Conservation (phyloP, 2,888 invertebrate genomes). For the Pseudanteris insignis region DNA sequence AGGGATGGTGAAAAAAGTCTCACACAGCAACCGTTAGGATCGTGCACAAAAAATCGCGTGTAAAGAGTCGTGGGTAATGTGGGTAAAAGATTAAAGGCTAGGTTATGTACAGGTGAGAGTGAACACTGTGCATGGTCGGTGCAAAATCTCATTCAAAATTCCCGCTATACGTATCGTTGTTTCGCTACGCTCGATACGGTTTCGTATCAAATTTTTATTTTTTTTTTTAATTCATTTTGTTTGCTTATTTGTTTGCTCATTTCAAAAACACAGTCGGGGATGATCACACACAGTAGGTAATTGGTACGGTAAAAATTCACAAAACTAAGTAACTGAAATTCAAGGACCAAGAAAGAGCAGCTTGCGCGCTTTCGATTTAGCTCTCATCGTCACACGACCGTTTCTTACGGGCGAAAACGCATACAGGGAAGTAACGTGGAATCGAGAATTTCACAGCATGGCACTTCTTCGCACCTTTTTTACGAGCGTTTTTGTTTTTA, state of each 20-base stretch:
- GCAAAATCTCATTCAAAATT: slow-evolving; percentile 70
- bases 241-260: background rate
- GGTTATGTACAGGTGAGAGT: slow-evolving; percentile 44
- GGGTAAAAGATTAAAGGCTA: slow-evolving; percentile 13
- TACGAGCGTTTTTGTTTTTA: slow-evolving; percentile 44
- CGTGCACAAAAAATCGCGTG: no score
- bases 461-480: slow-evolving; percentile 56
- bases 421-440: slow-evolving; percentile 33
- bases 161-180: background rate
- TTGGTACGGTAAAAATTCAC: no score
- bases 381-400: slow-evolving; percentile 23
- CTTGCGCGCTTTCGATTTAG: slow-evolving; percentile 29
- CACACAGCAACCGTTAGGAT: no score
- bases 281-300: no score
- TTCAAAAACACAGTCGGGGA: slow-evolving; percentile 5
- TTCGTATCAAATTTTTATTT: no score
- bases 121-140: slow-evolving; percentile 69
- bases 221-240: no score
- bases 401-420: slow-evolving; percentile 41
- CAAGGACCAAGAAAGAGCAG: slow-evolving; percentile 11
- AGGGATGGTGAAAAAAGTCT: background rate
- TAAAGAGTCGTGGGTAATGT: no score
- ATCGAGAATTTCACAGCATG: slow-evolving; percentile 60
- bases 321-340: background rate
- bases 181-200: no score